These are phyloP conservation scores for Mixornis gularis DNA, from an alignment of 2,113 vertebrate species.

Conservation along the genomic window DNA sequence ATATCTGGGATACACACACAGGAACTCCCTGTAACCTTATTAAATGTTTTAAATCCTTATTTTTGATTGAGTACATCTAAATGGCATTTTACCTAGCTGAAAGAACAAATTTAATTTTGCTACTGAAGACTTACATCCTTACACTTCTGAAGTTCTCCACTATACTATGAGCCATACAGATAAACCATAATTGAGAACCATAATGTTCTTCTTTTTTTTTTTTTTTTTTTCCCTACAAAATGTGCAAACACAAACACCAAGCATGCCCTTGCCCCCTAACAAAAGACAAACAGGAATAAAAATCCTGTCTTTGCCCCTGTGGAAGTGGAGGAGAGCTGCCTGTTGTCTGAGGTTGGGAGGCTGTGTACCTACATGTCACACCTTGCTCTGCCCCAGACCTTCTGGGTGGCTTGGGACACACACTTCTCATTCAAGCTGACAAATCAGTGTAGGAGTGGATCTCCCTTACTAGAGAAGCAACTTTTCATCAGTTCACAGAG, in stretches of 20 bases:
- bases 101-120: not conserved
- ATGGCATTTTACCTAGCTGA: not conserved
- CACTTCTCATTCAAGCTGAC: not conserved
- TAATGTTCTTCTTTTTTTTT: fast-evolving
- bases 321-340: not conserved
- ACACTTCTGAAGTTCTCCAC: not conserved
- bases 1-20: not conserved
- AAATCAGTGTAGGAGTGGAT: not conserved
- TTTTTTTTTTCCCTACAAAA: fast-evolving
- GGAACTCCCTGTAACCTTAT: not conserved
- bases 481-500: not conserved
- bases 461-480: not conserved
- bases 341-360: fast-evolving
- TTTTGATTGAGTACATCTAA: not conserved
- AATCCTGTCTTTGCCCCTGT: fast-evolving
- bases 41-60: not conserved
- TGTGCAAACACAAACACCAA: not conserved
- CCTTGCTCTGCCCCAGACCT: not conserved
- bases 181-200: not conserved
- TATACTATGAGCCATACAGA: not conserved
- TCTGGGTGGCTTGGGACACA: not conserved
- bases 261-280: fast-evolving
- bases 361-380: too few relatives aligned
- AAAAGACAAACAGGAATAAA: not conserved
- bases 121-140: not conserved